Conservation (phyloP, 53 echinoderm and acorn worm genomes). For the Stichopus horrens region DNA sequence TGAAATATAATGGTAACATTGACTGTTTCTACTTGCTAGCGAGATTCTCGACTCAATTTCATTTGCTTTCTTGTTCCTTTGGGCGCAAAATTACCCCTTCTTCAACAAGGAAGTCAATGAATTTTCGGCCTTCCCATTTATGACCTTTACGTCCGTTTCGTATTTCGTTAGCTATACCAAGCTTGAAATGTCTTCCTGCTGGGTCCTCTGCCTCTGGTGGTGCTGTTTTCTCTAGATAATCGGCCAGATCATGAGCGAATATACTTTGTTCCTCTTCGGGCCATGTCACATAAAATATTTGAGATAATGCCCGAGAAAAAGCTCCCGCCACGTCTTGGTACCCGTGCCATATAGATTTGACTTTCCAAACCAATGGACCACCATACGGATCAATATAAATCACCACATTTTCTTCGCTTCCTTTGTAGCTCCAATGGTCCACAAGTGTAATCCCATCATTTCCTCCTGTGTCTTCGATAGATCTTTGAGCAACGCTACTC, state of each 20-base stretch:
- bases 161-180: neutral
- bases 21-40: no score
- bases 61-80: no score
- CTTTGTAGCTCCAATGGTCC: slow-evolving; percentile 44
- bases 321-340: slow-evolving; percentile 22
- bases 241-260: neutral
- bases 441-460: neutral
- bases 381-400: slow-evolving; percentile 40
- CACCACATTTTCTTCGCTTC: slow-evolving; percentile 35
- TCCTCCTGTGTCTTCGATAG: neutral
- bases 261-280: slow-evolving; percentile 8
- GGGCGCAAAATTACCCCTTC: slow-evolving; percentile 8
- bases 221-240: neutral
- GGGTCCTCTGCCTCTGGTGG: neutral
- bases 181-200: neutral
- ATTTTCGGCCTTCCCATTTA: neutral
- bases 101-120: slow-evolving; percentile 23
- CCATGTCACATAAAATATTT: slow-evolving; percentile 35
- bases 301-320: slow-evolving; percentile 5
- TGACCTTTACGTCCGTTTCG: slow-evolving; percentile 20
- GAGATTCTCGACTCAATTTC: no score
- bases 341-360: slow-evolving; percentile 18
- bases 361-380: slow-evolving; percentile 37
- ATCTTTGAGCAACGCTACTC: neutral
- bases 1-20: no score